Evolutionary conservation across 2,113 vertebrate species (phyloP), one percentile per base, ranked within the genome.

Genomic region (Vidua chalybeata): DNA sequence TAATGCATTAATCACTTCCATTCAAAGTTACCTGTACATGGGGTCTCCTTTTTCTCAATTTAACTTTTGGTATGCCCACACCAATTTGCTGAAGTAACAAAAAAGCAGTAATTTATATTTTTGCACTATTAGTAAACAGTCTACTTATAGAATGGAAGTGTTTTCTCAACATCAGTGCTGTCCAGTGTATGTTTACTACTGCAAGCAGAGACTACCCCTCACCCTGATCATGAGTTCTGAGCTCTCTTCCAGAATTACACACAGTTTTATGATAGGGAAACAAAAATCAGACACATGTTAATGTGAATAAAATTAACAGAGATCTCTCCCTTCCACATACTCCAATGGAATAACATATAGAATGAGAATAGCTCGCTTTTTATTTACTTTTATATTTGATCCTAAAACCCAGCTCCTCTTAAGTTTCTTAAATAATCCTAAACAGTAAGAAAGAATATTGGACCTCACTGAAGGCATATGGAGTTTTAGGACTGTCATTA

Each of bases 11-110:
- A 89, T 96, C 96, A 96, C 80, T 80, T 95, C 88, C 92, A 94
- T 94, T 91, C 93, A 96, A 92, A 96, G 92, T 98, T 98, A 98
- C 98, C 98, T 98, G 98, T 63, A 98, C 90, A 97, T 96, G 83
- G 83, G 98, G 98, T 97, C 97, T 98, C 97, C 98, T 98, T 97
- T 98, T 97, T 94, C 98, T 98, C 94, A 98, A 97, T 87, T 98
- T 98, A 98, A 98, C 71, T 97, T 98, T 98, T 95, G 98, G 98
- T 96, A 97, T 98, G 96, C 98, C 98, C 97, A 98, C 95, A 97
- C 98, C 98, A 98, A 98, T 98, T 96, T 98, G 97, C 98, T 98
- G 92, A 98, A 98, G 98, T 96, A 96, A 98, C 90, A 98, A 94
- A 98, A 97, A 98, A 97, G 96, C 43, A 93, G 63, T 74, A 94